A percentile compares a stretch with the other conserved stretches of the same genome.
Conservation (phyloP, 2,797 vertebrate genomes). For the Crossoptilon crossoptilon region DNA sequence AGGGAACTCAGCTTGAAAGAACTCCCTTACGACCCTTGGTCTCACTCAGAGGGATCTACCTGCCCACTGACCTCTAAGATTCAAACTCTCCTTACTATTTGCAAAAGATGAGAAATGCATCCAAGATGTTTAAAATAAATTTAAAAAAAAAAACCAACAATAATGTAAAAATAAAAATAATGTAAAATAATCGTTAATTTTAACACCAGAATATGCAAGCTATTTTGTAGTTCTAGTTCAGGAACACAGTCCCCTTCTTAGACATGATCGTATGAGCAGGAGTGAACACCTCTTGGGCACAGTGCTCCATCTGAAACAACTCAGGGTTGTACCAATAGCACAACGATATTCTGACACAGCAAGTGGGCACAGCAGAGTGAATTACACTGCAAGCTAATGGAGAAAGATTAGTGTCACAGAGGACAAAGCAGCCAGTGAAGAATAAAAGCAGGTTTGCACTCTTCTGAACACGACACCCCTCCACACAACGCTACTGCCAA, state of each 20-base stretch:
- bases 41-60: neutral
- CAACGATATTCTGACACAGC: neutral
- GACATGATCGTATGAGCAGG: neutral
- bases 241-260: neutral
- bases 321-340: neutral
- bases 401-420: constrained; percentile 10
- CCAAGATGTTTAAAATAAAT: neutral
- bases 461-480: neutral
- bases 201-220: neutral
- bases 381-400: neutral
- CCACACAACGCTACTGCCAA: fast-evolving
- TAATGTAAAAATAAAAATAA: neutral
- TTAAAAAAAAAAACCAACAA: too few species aligned
- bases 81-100: neutral
- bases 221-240: neutral
- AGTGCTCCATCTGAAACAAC: neutral
- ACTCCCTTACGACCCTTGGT: neutral
- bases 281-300: neutral
- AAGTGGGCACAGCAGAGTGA: neutral
- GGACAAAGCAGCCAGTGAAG: neutral
- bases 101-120: neutral
- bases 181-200: neutral
- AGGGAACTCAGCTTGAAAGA: neutral
- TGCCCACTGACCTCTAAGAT: neutral
- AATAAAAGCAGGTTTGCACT: constrained; percentile 24